Evolutionary conservation across 2,797 vertebrate species (phyloP).

Genomic region (Triplophysa yarkandensis): DNA sequence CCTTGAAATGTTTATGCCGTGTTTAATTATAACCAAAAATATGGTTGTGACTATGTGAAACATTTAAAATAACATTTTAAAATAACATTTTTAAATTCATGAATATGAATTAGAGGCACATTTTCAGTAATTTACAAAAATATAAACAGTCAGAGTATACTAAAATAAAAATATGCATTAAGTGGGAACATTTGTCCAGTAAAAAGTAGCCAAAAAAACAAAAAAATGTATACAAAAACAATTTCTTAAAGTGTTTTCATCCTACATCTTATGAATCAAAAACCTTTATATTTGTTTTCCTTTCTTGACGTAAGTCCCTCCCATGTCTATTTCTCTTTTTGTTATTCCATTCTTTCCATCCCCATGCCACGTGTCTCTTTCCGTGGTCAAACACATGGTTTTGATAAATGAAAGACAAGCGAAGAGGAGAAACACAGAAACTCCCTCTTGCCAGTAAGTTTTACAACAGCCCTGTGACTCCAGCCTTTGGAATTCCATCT

Average conservation of each 20-base stretch:
- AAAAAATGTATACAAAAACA: neutral
- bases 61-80: too few species aligned
- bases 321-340: slow-evolving; percentile 8
- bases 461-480: slow-evolving; percentile 82
- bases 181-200: neutral
- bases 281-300: neutral
- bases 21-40: too few species aligned
- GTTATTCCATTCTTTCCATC: slow-evolving; percentile 6
- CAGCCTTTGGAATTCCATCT: slow-evolving; percentile 78
- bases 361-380: slow-evolving; percentile 46
- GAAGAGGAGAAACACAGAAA: slow-evolving; percentile 75
- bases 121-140: too few species aligned
- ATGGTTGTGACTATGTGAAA: too few species aligned
- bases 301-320: neutral
- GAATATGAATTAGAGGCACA: too few species aligned
- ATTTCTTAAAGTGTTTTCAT: neutral
- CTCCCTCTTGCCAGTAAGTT: slow-evolving; percentile 79
- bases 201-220: neutral
- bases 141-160: too few species aligned
- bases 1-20: too few species aligned
- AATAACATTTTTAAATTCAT: too few species aligned
- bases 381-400: slow-evolving; percentile 75
- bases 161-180: too few species aligned
- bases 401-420: slow-evolving; percentile 68
- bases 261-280: too few species aligned